Base-by-base conservation (phyloP, 2,113 vertebrate genomes). In the Theristicus caerulescens region DNA sequence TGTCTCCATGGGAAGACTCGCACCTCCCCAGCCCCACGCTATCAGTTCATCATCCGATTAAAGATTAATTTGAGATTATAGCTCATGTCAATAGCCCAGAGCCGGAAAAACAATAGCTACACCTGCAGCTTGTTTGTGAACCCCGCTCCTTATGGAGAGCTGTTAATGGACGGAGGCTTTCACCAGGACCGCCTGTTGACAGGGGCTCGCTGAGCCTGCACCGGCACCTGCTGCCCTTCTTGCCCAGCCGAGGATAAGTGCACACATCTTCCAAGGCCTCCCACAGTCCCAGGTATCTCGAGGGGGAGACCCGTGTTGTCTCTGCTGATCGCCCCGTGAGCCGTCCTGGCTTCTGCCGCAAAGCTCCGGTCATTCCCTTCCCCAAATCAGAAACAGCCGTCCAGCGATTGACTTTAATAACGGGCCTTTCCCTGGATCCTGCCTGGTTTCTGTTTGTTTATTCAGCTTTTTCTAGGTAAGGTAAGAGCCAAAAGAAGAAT, bases 51-150 rank as follows among this genome's bases (percentile, higher is more conserved):
- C 94, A 74, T 71, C 86, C 2, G 34, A 97, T 94, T 94, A 96
- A 97, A 95, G 93, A 97, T 97, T 96, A 97, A 97, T 97, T 96
- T 71, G 70, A 85, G 80, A 95, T 92, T 84, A 89, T 92, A 57
- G 51, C 86, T 71, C 12, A 0, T 88, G 92, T 97, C 93, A 88
- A 86, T 61, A 85, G 90, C 80, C 92, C 73, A n/a, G 71, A 91
- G 96, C 40, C 15, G 20, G 49, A 76, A 58, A 92, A 93, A 97
- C 96, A 98, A 96, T 67, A 61, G 86, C 90, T 96, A 93, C 97
- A 97, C 97, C 98, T 98, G 98, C 97, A 90, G 88, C 44, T 81
- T 97, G 97, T 97, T 97, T 97, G 96, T 83, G 93, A 91, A 83
- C 82, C 71, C 71, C 2, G 1, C 58, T 95, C 57, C 84, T 93